phyloP scores from a whole-genome alignment of 2,888 invertebrate species.

The Cetonia aurata region DNA sequence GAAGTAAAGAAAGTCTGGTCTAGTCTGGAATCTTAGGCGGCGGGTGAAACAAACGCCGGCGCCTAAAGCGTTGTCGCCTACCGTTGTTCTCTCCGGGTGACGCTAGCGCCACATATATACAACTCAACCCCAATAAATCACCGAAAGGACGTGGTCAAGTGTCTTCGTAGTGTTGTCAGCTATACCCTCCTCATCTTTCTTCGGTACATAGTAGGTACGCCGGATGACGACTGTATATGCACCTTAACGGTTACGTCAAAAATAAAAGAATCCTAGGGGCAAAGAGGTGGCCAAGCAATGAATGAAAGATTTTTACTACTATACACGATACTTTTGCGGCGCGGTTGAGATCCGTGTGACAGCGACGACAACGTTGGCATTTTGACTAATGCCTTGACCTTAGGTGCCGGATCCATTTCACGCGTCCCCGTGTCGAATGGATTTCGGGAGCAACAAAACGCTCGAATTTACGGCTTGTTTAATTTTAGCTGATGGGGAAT shows the following conservation, averaged over 20 bases:
- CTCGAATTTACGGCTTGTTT: constrained; percentile 41
- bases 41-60: constrained; percentile 56
- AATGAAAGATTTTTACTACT: constrained; percentile 30
- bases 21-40: constrained; percentile 45
- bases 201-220: not conserved
- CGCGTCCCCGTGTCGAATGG: constrained; percentile 35
- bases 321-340: not conserved
- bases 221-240: constrained; percentile 1
- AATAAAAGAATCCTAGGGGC: constrained; percentile 10
- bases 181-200: constrained; percentile 12
- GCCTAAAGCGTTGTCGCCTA: constrained; percentile 57
- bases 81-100: constrained; percentile 50
- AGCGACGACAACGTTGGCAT: constrained; percentile 16
- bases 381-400: constrained; percentile 40
- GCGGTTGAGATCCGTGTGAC: not conserved
- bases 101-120: constrained; percentile 54
- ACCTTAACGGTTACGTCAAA: constrained; percentile 7
- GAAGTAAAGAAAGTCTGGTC: constrained; percentile 27
- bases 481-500: constrained; percentile 39
- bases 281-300: constrained; percentile 9
- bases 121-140: constrained; percentile 57
- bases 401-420: constrained; percentile 32
- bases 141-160: constrained; percentile 44
- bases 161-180: constrained; percentile 20
- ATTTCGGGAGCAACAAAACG: constrained; percentile 38